A percentile compares a stretch with the other conserved stretches of the same genome.
phyloP scores from a whole-genome alignment of 2,888 invertebrate genomes.

The Eristalis pertinax region DNA sequence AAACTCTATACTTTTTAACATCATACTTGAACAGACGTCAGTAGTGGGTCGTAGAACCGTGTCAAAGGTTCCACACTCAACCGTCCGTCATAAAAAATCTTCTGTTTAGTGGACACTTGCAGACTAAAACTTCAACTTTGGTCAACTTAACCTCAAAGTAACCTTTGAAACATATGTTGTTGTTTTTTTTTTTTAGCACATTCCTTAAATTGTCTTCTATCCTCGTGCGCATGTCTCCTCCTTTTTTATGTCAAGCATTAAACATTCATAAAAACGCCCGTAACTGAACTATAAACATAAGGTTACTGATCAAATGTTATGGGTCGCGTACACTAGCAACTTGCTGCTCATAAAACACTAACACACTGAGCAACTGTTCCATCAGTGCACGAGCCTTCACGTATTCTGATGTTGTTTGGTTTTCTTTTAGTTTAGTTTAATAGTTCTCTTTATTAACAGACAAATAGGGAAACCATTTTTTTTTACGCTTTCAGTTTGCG shows the following conservation, averaged over 20 bases:
- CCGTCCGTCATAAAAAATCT: no score
- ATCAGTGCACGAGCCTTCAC: background rate
- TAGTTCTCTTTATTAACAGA: background rate
- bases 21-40: no score
- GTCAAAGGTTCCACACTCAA: no score
- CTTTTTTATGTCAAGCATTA: background rate
- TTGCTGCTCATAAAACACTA: background rate
- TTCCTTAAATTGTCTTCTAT: background rate
- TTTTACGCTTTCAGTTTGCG: no score
- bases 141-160: background rate
- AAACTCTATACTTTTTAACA: no score
- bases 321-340: background rate
- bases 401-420: background rate
- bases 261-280: background rate
- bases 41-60: no score
- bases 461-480: no score
- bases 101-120: no score
- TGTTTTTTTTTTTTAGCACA: background rate
- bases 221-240: background rate
- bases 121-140: no score
- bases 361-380: no score
- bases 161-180: background rate
- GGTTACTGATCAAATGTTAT: background rate
- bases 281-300: background rate
- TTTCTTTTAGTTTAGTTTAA: background rate